phyloP scores from a whole-genome alignment of 1,140 invertebrate genomes.

The Leptinotarsa undecemlineata region DNA sequence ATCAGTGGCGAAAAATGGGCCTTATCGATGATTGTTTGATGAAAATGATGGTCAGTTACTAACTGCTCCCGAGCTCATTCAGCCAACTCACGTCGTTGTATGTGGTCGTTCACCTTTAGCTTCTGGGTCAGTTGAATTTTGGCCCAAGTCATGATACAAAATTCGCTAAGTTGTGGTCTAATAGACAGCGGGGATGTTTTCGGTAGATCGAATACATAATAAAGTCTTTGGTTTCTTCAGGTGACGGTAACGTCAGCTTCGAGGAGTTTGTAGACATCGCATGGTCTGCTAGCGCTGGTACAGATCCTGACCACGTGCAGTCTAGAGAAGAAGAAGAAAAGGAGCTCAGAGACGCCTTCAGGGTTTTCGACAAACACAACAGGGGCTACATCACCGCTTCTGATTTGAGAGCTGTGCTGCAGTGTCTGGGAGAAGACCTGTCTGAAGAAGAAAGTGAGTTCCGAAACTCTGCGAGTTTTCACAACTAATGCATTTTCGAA shows the following conservation, averaged over 20 bases:
- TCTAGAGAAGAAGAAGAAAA: slow-evolving; percentile 75
- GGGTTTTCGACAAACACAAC: slow-evolving; percentile 86
- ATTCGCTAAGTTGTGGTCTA: too few relatives aligned
- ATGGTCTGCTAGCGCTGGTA: slow-evolving; percentile 68
- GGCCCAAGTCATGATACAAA: too few relatives aligned
- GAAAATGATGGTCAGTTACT: too few relatives aligned
- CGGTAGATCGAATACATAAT: too few relatives aligned
- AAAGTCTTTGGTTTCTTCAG: slow-evolving; percentile 53
- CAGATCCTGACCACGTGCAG: slow-evolving; percentile 50
- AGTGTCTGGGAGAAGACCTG: slow-evolving; percentile 82
- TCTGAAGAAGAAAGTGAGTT: slow-evolving; percentile 83
- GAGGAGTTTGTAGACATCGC: slow-evolving; percentile 92
- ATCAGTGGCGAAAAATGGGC: too few relatives aligned
- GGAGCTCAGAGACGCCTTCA: slow-evolving; percentile 84
- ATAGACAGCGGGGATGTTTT: too few relatives aligned
- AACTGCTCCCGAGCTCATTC: too few relatives aligned
- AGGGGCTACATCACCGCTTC: slow-evolving; percentile 85
- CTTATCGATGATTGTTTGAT: too few relatives aligned
- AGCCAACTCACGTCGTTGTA: too few relatives aligned
- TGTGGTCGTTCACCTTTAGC: too few relatives aligned
- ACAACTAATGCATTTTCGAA: slow-evolving; percentile 31
- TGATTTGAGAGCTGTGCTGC: slow-evolving; percentile 79
- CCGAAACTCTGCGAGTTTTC: background rate
- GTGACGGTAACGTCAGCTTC: slow-evolving; percentile 88
- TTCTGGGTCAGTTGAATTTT: too few relatives aligned